Evolutionary conservation across 2,888 invertebrate genomes (phyloP), one percentile per base, ranked within the genome.

Genomic region (Zygaena filipendulae): DNA sequence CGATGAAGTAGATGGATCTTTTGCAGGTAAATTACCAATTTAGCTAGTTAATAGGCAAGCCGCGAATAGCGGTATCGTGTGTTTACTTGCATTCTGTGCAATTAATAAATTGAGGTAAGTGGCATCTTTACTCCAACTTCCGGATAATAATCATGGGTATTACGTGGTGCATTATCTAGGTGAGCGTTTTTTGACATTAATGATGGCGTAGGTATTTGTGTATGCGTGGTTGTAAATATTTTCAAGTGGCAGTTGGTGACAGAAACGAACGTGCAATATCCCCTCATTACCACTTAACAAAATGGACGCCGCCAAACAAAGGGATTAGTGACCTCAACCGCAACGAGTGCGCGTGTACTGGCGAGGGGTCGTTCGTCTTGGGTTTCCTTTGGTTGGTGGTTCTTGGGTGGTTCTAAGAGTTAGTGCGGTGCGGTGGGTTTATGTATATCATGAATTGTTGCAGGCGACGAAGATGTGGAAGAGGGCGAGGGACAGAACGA

Each of bases 1-100:
- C 58, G 92, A 92, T 61, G 92, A 92, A 79, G 87, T 91, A 66
- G 92, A 92, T 57, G 92, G 91, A 66, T 88, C 87, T 67, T 89
- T 87, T 63, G 91, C 90, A 83, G 92, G 92, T 92, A 83, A 90
- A 87, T 75, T 57, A 53, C 59, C 48, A 61, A 62, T 72, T 71
- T 68, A 58, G 59, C 67, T 51, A 43, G 43, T 74, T 79, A 77
- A 75, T 80, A 80, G 79, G 72, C 72, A 80, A 81, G 72, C 77
- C 75, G 77, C 74, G 79, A 72, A 77, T 80, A 81, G 80, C 80
- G 79, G 80, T 80, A 80, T 80, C 79, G 75, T 79, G 79, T 81
- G 81, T 81, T 81, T 81, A 81, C 81, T 72, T 81, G 79, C 77
- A 79, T 79, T 69, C 51, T 60, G 53, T 51, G 77, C 77, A 81